Percentiles rank a stretch among this genome's conserved stretches.
phyloP scores from a whole-genome alignment of 2,113 vertebrate species.

The Pristiophorus japonicus region DNA sequence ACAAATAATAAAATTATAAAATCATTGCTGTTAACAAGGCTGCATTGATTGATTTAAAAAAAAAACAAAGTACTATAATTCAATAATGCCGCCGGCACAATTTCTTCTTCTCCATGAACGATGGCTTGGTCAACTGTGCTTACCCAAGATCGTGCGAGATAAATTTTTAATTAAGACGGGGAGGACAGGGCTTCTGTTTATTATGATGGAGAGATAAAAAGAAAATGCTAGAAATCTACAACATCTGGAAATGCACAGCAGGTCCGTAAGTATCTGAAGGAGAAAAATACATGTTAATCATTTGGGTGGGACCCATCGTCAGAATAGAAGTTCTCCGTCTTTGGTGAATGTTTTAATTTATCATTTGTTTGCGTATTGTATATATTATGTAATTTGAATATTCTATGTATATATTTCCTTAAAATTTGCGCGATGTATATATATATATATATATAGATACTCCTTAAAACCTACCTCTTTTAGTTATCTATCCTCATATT shows the following conservation, averaged over 20 bases:
- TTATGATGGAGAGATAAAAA: background rate
- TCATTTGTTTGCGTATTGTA: background rate
- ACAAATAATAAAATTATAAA: constrained; percentile 30
- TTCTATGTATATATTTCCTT: no score
- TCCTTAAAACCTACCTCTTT: background rate
- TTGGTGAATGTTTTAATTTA: background rate
- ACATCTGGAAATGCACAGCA: background rate
- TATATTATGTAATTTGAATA: no score
- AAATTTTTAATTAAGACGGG: background rate
- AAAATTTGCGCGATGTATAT: no score
- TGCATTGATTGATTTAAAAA: background rate
- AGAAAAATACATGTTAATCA: background rate
- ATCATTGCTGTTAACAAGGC: constrained; percentile 35
- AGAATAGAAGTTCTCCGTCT: background rate
- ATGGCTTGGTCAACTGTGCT: background rate
- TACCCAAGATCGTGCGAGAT: background rate
- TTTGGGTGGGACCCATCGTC: background rate
- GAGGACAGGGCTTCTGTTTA: background rate
- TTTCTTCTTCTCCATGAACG: background rate
- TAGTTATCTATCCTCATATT: background rate
- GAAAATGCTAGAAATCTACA: background rate
- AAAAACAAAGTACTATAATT: background rate
- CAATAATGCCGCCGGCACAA: background rate
- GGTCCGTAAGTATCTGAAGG: background rate
- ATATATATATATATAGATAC: no score